A percentile compares a stretch with the other conserved stretches of the same genome.
These are phyloP conservation scores for Drosophila saltans DNA, from an alignment of 1,140 invertebrate species.

Conservation along the genomic window DNA sequence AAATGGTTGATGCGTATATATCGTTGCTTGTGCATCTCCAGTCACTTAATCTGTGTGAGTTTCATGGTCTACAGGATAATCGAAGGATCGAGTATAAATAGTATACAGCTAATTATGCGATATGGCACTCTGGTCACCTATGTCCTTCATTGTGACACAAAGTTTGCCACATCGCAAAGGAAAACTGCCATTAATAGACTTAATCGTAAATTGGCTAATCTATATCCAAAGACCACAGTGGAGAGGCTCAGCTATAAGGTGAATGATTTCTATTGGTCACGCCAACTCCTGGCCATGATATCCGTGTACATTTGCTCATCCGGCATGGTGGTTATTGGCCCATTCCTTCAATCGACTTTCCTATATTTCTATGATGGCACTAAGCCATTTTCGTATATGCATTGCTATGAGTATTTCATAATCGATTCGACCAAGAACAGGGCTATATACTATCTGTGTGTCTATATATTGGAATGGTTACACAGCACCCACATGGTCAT, in stretches of 20 bases:
- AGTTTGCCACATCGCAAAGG: slow-evolving; percentile 46
- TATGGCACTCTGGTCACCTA: slow-evolving; percentile 51
- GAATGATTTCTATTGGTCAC: slow-evolving; percentile 56
- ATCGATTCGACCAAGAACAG: slow-evolving; percentile 20
- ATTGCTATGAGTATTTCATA: slow-evolving; percentile 53
- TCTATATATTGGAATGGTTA: slow-evolving; percentile 46
- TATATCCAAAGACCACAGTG: slow-evolving; percentile 39
- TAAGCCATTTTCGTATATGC: slow-evolving; percentile 39
- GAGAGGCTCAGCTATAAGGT: slow-evolving; percentile 30
- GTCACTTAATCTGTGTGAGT: slow-evolving; percentile 28
- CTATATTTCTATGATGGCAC: background rate
- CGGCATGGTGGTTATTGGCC: slow-evolving; percentile 44
- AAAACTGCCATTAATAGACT: slow-evolving; percentile 21
- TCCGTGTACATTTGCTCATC: slow-evolving; percentile 39
- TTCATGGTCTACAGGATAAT: slow-evolving; percentile 45
- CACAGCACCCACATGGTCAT: slow-evolving; percentile 56
- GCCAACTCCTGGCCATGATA: slow-evolving; percentile 10
- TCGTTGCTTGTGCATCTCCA: slow-evolving; percentile 27
- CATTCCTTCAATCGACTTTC: slow-evolving; percentile 28
- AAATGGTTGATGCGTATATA: slow-evolving; percentile 23
- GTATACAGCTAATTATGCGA: slow-evolving; percentile 36
- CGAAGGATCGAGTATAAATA: slow-evolving; percentile 30
- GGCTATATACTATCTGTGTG: slow-evolving; percentile 37
- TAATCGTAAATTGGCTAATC: slow-evolving; percentile 25
- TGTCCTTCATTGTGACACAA: slow-evolving; percentile 54